Conservation (phyloP, 1,140 invertebrate genomes). For the Myzus persicae region DNA sequence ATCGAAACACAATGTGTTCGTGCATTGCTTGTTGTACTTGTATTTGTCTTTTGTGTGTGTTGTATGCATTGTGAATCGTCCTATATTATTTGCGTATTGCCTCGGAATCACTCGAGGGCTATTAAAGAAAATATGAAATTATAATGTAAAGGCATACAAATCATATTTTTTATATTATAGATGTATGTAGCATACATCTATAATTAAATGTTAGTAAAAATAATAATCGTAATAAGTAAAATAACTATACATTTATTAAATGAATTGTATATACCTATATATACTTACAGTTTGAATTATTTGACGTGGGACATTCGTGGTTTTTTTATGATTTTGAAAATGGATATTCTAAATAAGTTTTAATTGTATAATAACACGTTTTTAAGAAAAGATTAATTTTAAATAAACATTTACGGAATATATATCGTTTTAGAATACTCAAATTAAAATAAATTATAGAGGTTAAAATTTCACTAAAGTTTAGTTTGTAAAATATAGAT, state of each 20-base stretch:
- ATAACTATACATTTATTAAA: background rate
- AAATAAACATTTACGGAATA: background rate
- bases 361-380: background rate
- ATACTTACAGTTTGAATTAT: background rate
- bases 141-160: background rate
- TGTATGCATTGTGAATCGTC: slow-evolving; percentile 32
- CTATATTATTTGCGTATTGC: slow-evolving; percentile 26
- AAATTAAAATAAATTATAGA: background rate
- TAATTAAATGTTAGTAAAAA: background rate
- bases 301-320: background rate
- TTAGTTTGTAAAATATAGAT: too few relatives aligned
- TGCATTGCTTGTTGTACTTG: slow-evolving; percentile 19
- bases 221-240: background rate
- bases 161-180: background rate
- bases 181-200: background rate
- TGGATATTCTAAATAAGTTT: background rate
- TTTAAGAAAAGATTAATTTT: too few relatives aligned
- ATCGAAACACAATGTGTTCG: background rate
- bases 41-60: slow-evolving; percentile 36
- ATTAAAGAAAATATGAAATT: background rate
- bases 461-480: background rate
- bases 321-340: background rate
- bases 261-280: background rate
- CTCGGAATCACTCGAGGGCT: background rate
- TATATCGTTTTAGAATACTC: background rate